Evolutionary conservation across 2,888 invertebrate species (phyloP).

Genomic region (Eumerus sabulonum): DNA sequence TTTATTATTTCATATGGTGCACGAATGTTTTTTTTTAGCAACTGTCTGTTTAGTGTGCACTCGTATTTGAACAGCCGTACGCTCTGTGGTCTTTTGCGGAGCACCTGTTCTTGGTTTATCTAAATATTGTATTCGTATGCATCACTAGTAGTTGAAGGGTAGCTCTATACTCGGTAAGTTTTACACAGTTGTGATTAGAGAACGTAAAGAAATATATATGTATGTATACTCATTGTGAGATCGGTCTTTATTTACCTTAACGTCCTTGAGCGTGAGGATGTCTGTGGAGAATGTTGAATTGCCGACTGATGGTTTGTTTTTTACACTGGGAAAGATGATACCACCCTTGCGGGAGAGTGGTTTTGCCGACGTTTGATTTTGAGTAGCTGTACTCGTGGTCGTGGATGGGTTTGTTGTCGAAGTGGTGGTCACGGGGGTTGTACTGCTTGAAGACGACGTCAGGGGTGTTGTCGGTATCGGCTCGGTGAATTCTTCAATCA

Average conservation of each 20-base stretch:
- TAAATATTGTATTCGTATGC: slow-evolving; percentile 12
- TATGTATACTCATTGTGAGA: too few relatives aligned
- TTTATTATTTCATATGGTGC: slow-evolving; percentile 51
- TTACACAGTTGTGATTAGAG: slow-evolving; percentile 54
- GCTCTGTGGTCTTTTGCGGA: slow-evolving; percentile 55
- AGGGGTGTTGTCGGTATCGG: slow-evolving; percentile 71
- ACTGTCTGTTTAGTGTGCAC: slow-evolving; percentile 48
- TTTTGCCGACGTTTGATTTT: slow-evolving; percentile 75
- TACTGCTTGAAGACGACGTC: slow-evolving; percentile 65
- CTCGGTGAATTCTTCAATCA: slow-evolving; percentile 77
- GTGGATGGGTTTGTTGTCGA: slow-evolving; percentile 70
- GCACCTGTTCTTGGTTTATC: slow-evolving; percentile 29
- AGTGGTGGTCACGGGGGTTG: slow-evolving; percentile 70
- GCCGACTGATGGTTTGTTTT: slow-evolving; percentile 92
- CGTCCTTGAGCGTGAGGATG: slow-evolving; percentile 87
- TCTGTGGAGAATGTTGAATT: slow-evolving; percentile 91
- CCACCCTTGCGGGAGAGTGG: slow-evolving; percentile 85
- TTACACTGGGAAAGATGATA: slow-evolving; percentile 93
- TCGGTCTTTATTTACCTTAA: slow-evolving; percentile 84
- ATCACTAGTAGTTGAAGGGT: slow-evolving; percentile 24
- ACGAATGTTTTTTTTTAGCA: slow-evolving; percentile 33
- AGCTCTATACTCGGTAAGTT: slow-evolving; percentile 26
- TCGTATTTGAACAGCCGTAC: slow-evolving; percentile 33
- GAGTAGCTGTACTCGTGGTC: slow-evolving; percentile 36
- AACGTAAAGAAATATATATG: slow-evolving; percentile 13